These are phyloP conservation scores for Heliocidaris tuberculata DNA, from an alignment of 35 echinoderm and acorn worm species.

Conservation along the genomic window DNA sequence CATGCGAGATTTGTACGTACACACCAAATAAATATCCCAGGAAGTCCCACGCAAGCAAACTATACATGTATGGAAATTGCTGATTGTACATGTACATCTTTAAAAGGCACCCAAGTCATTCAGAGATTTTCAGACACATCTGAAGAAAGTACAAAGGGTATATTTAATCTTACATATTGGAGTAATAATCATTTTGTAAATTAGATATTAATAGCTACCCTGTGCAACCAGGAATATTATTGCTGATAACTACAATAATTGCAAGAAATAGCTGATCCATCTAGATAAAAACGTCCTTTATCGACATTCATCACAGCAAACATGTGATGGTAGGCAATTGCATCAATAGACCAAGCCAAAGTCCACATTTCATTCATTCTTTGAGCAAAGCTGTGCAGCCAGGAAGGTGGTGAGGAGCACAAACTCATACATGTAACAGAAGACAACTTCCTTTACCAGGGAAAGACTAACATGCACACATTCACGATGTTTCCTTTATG, in stretches of 20 bases:
- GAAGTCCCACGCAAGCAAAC: too few relatives aligned
- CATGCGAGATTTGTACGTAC: too few relatives aligned
- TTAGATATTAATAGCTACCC: neutral
- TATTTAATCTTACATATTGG: too few relatives aligned
- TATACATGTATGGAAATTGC: too few relatives aligned
- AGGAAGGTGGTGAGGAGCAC: neutral
- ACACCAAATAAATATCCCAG: too few relatives aligned
- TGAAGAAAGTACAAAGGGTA: too few relatives aligned
- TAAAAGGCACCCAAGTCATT: too few relatives aligned
- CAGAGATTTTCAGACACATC: too few relatives aligned
- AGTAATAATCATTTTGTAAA: neutral
- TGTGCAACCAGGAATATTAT: neutral
- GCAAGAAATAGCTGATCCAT: neutral
- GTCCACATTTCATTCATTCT: neutral
- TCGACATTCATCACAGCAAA: neutral
- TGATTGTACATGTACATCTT: too few relatives aligned
- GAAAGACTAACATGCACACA: neutral
- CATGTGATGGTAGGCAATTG: neutral
- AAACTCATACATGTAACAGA: neutral
- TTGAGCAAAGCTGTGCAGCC: neutral
- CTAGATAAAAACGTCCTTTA: neutral
- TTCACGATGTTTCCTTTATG: neutral
- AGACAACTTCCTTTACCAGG: neutral
- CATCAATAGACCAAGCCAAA: neutral
- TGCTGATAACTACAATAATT: neutral